These are phyloP conservation scores for Naja naja DNA, from an alignment of 2,113 vertebrate genomes.

Conservation along the genomic window DNA sequence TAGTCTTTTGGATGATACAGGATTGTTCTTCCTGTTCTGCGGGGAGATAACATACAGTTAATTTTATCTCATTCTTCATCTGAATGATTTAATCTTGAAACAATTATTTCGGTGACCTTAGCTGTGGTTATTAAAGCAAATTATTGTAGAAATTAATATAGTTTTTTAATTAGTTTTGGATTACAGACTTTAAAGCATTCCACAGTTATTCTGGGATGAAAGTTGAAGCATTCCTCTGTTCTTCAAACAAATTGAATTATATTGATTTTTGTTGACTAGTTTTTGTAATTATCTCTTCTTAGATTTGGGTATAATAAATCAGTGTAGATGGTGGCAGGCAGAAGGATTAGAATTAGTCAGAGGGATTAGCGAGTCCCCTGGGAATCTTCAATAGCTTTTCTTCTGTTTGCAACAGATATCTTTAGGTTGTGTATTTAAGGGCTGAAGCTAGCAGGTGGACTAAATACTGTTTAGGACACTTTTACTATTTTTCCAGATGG, in stretches of 20 bases:
- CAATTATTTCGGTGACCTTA: background rate
- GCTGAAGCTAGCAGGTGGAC: background rate
- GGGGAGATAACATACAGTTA: background rate
- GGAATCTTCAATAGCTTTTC: constrained; percentile 42
- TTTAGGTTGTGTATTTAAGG: constrained; percentile 4
- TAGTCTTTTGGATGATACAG: background rate
- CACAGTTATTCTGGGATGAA: background rate
- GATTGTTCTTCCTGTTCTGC: background rate
- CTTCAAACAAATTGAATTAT: constrained; percentile 17
- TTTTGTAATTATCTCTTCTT: constrained; percentile 34
- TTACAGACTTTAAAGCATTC: background rate
- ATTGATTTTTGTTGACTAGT: background rate
- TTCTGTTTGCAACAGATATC: constrained; percentile 34
- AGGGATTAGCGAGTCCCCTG: constrained; percentile 26
- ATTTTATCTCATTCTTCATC: background rate
- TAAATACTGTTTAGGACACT: background rate
- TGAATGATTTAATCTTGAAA: background rate
- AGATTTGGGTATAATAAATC: constrained; percentile 6
- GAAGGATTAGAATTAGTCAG: constrained; percentile 37
- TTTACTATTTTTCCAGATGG: background rate
- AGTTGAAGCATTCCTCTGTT: background rate
- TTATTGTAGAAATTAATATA: background rate
- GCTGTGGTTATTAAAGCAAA: background rate
- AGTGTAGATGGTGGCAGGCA: constrained; percentile 35
- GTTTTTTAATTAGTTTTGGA: accelerated